Evolutionary conservation across 2,888 invertebrate genomes (phyloP), one percentile per base, ranked within the genome.

Genomic region (Lasioglossum figueresi): DNA sequence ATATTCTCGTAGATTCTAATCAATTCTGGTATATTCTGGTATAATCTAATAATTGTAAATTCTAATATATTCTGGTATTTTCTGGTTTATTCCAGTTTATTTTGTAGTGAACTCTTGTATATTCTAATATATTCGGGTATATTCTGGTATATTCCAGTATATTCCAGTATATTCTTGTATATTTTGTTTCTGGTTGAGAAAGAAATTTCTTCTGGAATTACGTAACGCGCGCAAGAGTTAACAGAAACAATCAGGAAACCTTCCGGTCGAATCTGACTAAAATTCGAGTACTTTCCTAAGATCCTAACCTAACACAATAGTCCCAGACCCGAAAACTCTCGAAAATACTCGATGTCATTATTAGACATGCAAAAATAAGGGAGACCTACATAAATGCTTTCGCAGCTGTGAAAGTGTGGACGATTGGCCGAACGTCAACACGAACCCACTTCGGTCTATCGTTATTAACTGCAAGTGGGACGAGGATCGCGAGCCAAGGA

Each of bases 361-460:
- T 14, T 5, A 16, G 63, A 31, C 63, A 63, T 63, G 31, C 63
- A 63, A 63, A 63, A 63, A 63, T 63, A 63, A 63, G 27, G 63
- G 63, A 63, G 63, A n/a, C 27, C 16, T 3, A 12, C 14, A 31
- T 16, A 6, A 31, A 63, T 31, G 63, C 63, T 63, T 63, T 63
- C 16, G 16, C 63, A 63, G 63, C 63, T 63, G 63, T 31, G 31
- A 63, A 63, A 63, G 16, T 31, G 31, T 31, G 31, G 63, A 31
- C 63, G 31, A 63, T 63, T 63, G 63, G 63, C 6, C 63, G 63
- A 63, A 16, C 31, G 31, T 63, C 63, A 63, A 63, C 63, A 59
- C 59, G 27, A 27, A 27, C 14, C 14, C 59, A 14, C 63, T 63
- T 63, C 63, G 2, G 31, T 31, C 63, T 27, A 2, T 63, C 63